A percentile compares a stretch with the other conserved stretches of the same genome.
These are phyloP conservation scores for Phaethon lepturus DNA, from an alignment of 2,113 vertebrate genomes.

Conservation along the genomic window DNA sequence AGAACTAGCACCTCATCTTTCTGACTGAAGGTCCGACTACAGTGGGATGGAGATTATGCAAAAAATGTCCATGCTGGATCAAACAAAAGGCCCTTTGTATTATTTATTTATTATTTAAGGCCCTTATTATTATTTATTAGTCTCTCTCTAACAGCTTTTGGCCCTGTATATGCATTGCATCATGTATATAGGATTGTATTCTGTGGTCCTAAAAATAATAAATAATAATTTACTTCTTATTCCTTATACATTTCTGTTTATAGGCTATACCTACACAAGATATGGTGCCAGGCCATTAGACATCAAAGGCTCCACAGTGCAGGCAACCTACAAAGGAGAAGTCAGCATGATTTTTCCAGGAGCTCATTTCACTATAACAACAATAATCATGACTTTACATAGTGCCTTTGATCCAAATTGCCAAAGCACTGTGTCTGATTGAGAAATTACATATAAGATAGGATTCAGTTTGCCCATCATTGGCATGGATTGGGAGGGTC, in stretches of 20 bases:
- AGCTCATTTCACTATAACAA: conserved; percentile 1
- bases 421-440: background rate
- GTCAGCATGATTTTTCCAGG: conserved; percentile 16
- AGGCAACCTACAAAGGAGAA: conserved; percentile 12
- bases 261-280: background rate
- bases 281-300: background rate
- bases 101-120: too few relatives aligned
- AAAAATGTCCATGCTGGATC: background rate
- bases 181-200: background rate
- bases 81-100: background rate
- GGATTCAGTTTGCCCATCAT: background rate
- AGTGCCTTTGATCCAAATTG: conserved; percentile 25
- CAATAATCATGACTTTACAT: conserved; percentile 17
- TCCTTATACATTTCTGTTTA: background rate
- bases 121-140: background rate
- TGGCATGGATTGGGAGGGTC: background rate
- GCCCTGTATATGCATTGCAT: background rate
- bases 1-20: background rate
- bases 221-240: background rate
- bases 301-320: background rate
- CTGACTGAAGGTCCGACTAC: background rate
- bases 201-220: background rate
- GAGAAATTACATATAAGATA: background rate
- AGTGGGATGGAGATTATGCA: background rate
- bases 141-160: background rate